phyloP scores from a whole-genome alignment of 2,113 vertebrate species.

The Thryonomys swinderianus region DNA sequence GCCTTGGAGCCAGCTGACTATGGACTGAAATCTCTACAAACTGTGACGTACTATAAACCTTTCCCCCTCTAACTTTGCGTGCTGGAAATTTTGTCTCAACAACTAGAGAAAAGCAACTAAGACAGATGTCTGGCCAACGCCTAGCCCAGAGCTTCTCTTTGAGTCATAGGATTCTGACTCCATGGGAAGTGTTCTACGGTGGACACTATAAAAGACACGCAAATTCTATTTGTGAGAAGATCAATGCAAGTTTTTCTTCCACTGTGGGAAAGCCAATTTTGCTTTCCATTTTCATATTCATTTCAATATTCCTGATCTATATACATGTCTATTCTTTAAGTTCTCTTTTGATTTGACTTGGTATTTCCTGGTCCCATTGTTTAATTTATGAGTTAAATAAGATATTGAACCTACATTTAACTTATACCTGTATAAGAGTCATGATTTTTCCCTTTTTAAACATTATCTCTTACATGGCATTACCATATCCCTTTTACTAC shows the following conservation, averaged over 20 bases:
- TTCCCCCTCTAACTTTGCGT: too few relatives aligned
- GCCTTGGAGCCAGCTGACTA: too few relatives aligned
- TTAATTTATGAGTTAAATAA: constrained; percentile 43
- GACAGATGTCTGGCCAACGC: not conserved
- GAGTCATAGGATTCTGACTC: not conserved
- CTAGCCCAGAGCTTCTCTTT: not conserved
- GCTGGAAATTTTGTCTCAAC: too few relatives aligned
- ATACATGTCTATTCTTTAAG: not conserved
- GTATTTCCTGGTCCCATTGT: not conserved
- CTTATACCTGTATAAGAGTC: not conserved
- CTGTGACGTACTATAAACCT: too few relatives aligned
- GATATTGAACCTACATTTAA: not conserved
- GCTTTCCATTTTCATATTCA: not conserved
- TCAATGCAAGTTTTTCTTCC: not conserved
- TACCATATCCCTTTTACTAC: not conserved
- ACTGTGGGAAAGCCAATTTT: not conserved
- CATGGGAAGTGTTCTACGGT: not conserved
- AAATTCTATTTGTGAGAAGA: not conserved
- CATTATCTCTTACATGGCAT: not conserved
- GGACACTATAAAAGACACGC: not conserved
- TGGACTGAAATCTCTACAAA: too few relatives aligned
- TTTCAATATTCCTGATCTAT: not conserved
- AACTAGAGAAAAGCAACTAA: too few relatives aligned
- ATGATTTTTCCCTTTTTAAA: not conserved
- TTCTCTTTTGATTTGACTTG: not conserved